A percentile compares a stretch with the other conserved stretches of the same genome.
Evolutionary conservation across 2,888 invertebrate genomes (phyloP).

Genomic region (Macrophya annulata): DNA sequence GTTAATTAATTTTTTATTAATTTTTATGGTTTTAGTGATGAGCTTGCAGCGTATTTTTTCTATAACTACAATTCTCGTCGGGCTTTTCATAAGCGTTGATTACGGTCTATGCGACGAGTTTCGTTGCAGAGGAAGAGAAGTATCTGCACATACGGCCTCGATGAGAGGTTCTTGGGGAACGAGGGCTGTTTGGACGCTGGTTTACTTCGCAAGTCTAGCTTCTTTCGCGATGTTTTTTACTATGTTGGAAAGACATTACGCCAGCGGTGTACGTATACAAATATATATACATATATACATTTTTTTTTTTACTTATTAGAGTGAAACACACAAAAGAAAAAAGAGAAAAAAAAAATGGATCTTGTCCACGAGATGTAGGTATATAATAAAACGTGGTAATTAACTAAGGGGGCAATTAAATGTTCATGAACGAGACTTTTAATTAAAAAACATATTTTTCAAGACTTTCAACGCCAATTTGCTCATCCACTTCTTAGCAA

Average conservation of each 20-base stretch:
- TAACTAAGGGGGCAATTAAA: slow-evolving; percentile 57
- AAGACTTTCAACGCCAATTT: slow-evolving; percentile 31
- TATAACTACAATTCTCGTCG: slow-evolving; percentile 83
- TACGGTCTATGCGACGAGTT: slow-evolving; percentile 84
- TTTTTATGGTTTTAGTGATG: slow-evolving; percentile 80
- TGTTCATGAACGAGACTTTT: slow-evolving; percentile 56
- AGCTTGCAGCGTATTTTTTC: slow-evolving; percentile 83
- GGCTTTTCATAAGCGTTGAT: slow-evolving; percentile 83
- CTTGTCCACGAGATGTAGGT: neutral
- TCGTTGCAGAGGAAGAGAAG: slow-evolving; percentile 81
- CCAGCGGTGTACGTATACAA: slow-evolving; percentile 67
- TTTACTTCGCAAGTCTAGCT: slow-evolving; percentile 81
- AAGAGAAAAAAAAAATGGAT: neutral
- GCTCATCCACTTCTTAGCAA: neutral
- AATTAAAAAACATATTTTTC: slow-evolving; percentile 54
- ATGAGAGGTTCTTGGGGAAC: slow-evolving; percentile 79
- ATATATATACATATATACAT: neutral
- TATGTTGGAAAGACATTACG: slow-evolving; percentile 79
- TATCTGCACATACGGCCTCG: slow-evolving; percentile 70
- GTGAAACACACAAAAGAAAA: slow-evolving; percentile 54
- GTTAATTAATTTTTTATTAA: neutral
- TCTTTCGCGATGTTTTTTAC: slow-evolving; percentile 82
- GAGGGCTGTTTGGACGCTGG: slow-evolving; percentile 82
- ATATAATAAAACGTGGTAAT: slow-evolving; percentile 53
- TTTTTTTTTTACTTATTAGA: neutral